Conservation (phyloP, 2,888 invertebrate species). For the Tipula confusa region DNA sequence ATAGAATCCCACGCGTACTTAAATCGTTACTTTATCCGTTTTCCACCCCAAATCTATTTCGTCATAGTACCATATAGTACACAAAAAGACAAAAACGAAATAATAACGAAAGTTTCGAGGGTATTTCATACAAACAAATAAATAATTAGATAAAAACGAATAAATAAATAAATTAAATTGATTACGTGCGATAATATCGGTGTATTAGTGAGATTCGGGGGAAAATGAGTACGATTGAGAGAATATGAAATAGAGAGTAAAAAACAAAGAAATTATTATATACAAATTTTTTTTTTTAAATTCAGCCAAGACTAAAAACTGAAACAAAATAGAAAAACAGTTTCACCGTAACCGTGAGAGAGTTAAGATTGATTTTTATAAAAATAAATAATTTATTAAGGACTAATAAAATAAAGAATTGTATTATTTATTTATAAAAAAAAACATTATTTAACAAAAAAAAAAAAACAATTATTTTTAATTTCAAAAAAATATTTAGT, state of each 20-base stretch:
- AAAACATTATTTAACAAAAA: not conserved
- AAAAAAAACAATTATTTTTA: slow-evolving; percentile 3
- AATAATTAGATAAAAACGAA: slow-evolving; percentile 14
- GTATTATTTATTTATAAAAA: not conserved
- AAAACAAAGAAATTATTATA: not conserved
- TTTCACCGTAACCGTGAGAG: slow-evolving; percentile 25
- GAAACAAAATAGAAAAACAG: slow-evolving; percentile 7
- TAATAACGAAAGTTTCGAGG: not conserved
- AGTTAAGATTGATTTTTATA: slow-evolving; percentile 16
- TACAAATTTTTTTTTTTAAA: not conserved
- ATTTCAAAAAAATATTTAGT: not conserved
- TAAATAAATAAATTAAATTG: not conserved
- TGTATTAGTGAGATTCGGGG: not conserved
- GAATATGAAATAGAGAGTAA: not conserved
- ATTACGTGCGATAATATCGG: not conserved
- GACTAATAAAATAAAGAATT: not conserved
- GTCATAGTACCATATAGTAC: too few species aligned
- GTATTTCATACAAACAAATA: not conserved
- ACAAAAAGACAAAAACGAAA: not conserved
- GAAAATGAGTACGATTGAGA: not conserved
- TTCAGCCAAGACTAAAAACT: not conserved
- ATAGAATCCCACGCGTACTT: not conserved
- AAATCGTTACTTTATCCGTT: not conserved
- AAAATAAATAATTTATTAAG: not conserved
- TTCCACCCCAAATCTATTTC: not conserved